Conservation (phyloP, 1,140 invertebrate genomes). For the Microplitis mediator region DNA sequence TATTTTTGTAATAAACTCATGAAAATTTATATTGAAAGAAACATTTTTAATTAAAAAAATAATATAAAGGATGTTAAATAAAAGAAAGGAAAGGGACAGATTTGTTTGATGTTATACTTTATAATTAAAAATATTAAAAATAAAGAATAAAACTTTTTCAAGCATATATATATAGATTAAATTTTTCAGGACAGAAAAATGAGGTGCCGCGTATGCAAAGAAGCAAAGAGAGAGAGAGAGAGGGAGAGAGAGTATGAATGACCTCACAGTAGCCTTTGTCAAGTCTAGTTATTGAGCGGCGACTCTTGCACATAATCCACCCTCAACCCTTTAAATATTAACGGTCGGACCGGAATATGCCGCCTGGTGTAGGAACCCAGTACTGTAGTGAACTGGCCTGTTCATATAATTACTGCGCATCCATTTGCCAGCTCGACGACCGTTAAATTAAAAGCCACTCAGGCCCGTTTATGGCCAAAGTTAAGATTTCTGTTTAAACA, state of each 20-base stretch:
- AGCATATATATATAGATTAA: too few species aligned
- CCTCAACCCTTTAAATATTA: slow-evolving; percentile 19
- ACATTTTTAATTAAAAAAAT: too few species aligned
- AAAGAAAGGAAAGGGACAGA: too few species aligned
- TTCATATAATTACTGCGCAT: slow-evolving; percentile 26
- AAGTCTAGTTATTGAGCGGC: slow-evolving; percentile 27
- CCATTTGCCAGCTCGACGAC: slow-evolving; percentile 23
- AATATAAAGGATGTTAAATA: too few species aligned
- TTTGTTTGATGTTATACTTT: too few species aligned
- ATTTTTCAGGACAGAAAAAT: too few species aligned
- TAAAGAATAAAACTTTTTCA: too few species aligned
- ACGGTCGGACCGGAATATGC: background rate
- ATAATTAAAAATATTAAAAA: too few species aligned
- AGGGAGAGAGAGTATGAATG: background rate
- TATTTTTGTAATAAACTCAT: too few species aligned
- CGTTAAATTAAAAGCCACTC: slow-evolving; percentile 34
- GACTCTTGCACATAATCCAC: background rate
- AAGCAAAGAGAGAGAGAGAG: too few species aligned
- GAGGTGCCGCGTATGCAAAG: too few species aligned
- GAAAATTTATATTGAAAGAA: too few species aligned
- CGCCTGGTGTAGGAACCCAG: background rate
- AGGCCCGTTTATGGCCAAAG: slow-evolving; percentile 27
- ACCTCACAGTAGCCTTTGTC: slow-evolving; percentile 21
- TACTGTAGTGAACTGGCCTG: slow-evolving; percentile 2
- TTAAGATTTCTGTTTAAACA: slow-evolving; percentile 29